A percentile compares a stretch with the other conserved stretches of the same genome.
These are phyloP conservation scores for Crenichthys baileyi DNA, from an alignment of 2,797 vertebrate species.

Conservation along the genomic window DNA sequence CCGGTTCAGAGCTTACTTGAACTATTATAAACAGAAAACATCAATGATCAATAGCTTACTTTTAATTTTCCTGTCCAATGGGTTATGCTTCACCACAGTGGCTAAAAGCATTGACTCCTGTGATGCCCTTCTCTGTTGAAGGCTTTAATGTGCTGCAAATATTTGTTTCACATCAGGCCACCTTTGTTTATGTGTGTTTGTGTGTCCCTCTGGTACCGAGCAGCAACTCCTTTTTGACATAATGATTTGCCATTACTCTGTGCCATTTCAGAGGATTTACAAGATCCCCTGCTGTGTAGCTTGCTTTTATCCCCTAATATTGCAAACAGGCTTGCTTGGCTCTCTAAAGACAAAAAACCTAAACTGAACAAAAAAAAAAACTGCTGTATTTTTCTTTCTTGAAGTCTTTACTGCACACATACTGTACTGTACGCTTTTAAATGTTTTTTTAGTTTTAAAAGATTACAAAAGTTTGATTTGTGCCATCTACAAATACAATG, in stretches of 20 bases:
- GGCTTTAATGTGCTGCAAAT: slow-evolving; percentile 64
- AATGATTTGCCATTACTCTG: slow-evolving; percentile 65
- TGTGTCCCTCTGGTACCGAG: slow-evolving; percentile 38
- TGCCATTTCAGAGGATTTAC: slow-evolving; percentile 61
- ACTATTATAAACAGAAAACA: slow-evolving; percentile 25
- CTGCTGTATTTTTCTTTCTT: slow-evolving; percentile 3
- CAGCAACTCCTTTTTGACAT: slow-evolving; percentile 57
- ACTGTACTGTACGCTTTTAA: not conserved
- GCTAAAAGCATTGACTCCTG: slow-evolving; percentile 46
- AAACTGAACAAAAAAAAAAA: too few relatives aligned
- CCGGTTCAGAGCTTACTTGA: slow-evolving; percentile 24
- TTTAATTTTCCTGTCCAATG: slow-evolving; percentile 65
- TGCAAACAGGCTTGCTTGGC: slow-evolving; percentile 29
- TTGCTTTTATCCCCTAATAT: slow-evolving; percentile 40
- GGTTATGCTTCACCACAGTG: slow-evolving; percentile 19
- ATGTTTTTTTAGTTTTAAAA: not conserved
- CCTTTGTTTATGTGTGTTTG: slow-evolving; percentile 16
- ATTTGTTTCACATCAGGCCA: slow-evolving; percentile 47
- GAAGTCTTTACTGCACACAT: slow-evolving; percentile 5
- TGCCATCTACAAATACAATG: slow-evolving; percentile 19
- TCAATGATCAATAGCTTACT: slow-evolving; percentile 51
- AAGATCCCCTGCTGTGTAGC: slow-evolving; percentile 37
- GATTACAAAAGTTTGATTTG: slow-evolving; percentile 13
- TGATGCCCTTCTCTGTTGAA: slow-evolving; percentile 37
- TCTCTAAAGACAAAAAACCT: slow-evolving; percentile 11